Evolutionary conservation across 2,888 invertebrate species (phyloP).

Genomic region (Drosophila subquinaria): DNA sequence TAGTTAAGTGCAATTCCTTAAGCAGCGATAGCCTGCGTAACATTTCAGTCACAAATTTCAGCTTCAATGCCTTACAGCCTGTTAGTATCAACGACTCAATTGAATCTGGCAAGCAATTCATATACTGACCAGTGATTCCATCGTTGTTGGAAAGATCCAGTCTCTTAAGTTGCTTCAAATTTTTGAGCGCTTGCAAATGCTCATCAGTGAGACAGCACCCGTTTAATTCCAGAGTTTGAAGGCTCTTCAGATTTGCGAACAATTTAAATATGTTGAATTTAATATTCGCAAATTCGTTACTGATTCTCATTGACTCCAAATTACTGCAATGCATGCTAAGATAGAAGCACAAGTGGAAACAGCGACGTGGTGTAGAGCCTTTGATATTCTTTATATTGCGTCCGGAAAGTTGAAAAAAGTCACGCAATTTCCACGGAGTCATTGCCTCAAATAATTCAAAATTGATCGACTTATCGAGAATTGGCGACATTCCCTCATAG

Average conservation of each 20-base stretch:
- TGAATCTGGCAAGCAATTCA: slow-evolving; percentile 5
- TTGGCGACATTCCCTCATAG: slow-evolving; percentile 42
- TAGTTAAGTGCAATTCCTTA: no score
- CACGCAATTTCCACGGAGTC: slow-evolving; percentile 67
- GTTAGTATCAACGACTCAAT: slow-evolving; percentile 37
- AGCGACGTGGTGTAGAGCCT: slow-evolving; percentile 33
- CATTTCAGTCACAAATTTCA: neutral
- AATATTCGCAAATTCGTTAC: neutral
- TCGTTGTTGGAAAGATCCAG: slow-evolving; percentile 43
- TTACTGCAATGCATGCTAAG: slow-evolving; percentile 38
- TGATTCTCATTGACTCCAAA: slow-evolving; percentile 24
- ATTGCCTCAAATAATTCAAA: slow-evolving; percentile 28
- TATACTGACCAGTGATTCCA: neutral
- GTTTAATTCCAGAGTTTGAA: slow-evolving; percentile 33
- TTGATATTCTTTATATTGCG: slow-evolving; percentile 15
- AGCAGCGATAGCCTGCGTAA: neutral
- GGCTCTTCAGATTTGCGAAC: slow-evolving; percentile 22
- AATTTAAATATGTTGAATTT: slow-evolving; percentile 17
- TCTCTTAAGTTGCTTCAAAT: slow-evolving; percentile 35
- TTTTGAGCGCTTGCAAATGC: slow-evolving; percentile 14
- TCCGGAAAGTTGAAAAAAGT: slow-evolving; percentile 64
- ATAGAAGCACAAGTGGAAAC: slow-evolving; percentile 18
- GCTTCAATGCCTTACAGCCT: slow-evolving; percentile 10
- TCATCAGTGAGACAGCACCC: slow-evolving; percentile 30
- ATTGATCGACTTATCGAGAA: slow-evolving; percentile 34